Evolutionary conservation across 2,113 vertebrate genomes (phyloP), one percentile per base, ranked within the genome.

Genomic region (Elaphurus davidianus): DNA sequence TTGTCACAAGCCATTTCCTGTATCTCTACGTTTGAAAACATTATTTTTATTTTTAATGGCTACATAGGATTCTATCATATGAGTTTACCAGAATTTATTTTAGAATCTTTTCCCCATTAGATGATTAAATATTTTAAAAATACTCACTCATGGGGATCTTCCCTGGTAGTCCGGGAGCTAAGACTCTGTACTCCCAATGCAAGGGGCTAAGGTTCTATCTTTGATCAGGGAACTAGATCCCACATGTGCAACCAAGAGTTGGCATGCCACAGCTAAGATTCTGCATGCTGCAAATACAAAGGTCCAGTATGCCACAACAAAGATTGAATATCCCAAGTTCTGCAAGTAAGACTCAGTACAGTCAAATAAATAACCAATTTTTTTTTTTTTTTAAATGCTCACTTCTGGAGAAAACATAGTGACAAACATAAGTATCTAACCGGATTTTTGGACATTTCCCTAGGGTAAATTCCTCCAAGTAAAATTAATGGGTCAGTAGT

Each of bases 41-140:
- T 85, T 83, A 83, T 64, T 96, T 96, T 91, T 43, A 62, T 64
- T 86, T 97, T 93, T 91, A n/a, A 47, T 81, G 50, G 3, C 15
- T 93, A n/a, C n/a, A 60, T 67, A 54, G 10, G 52, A 78, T 50
- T 81, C 83, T 83, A 23, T 86, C 81, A 55, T 33, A n/a, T 93
- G 60, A 87, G 27, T 81, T 92, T 91, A 85, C 4, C 36, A 83
- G 30, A 47, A 23, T 94, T 90, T 78, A 87, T 59, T 88, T 93
- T 87, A 93, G 47, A 86, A 81, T 76, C 84, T 95, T 52, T 90
- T 76, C 43, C 76, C 33, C 43, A 3, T 86, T 92, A 59, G 28
- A 59, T 94, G 50, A 64, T 90, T 67, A 83, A 62, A 11, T 90
- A 90, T 92, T 94, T 98, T 45, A 17, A 3, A 92, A 96, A 79